These are phyloP conservation scores for Cryptops parisi DNA, from an alignment of 2,888 invertebrate genomes.

Conservation along the genomic window DNA sequence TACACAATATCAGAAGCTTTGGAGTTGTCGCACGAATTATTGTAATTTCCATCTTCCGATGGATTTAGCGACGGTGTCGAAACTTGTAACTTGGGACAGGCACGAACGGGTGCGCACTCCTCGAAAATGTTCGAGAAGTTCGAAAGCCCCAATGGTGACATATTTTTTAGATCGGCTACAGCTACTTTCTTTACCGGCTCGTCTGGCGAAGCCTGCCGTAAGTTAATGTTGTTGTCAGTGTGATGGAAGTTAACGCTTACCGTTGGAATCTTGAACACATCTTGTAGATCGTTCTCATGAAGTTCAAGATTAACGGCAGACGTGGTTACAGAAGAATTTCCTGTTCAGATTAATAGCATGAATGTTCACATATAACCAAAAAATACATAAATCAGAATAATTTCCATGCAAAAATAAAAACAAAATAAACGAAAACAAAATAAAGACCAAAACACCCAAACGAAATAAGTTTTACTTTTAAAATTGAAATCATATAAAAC, in stretches of 20 bases:
- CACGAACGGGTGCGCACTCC: neutral
- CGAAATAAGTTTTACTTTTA: neutral
- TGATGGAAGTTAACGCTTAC: neutral
- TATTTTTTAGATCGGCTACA: slow-evolving; percentile 21
- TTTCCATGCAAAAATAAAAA: neutral
- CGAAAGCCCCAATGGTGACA: slow-evolving; percentile 6
- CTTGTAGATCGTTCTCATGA: slow-evolving; percentile 3
- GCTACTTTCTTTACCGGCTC: slow-evolving; percentile 22
- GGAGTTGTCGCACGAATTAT: neutral
- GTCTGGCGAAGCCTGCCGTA: slow-evolving; percentile 22
- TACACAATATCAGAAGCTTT: neutral
- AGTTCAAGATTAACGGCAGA: neutral
- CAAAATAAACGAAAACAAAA: neutral
- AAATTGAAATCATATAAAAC: too few relatives aligned
- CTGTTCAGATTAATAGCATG: too few relatives aligned
- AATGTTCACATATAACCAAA: too few relatives aligned
- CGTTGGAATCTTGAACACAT: slow-evolving; percentile 5
- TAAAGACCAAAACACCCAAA: neutral
- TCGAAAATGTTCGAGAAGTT: neutral
- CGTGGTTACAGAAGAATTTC: slow-evolving; percentile 8
- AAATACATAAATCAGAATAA: too few relatives aligned
- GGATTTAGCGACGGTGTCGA: neutral
- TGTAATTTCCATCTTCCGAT: neutral
- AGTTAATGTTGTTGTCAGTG: slow-evolving; percentile 17
- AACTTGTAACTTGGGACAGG: neutral